phyloP scores from a whole-genome alignment of 2,113 vertebrate species.

The Coracopsis vasa region DNA sequence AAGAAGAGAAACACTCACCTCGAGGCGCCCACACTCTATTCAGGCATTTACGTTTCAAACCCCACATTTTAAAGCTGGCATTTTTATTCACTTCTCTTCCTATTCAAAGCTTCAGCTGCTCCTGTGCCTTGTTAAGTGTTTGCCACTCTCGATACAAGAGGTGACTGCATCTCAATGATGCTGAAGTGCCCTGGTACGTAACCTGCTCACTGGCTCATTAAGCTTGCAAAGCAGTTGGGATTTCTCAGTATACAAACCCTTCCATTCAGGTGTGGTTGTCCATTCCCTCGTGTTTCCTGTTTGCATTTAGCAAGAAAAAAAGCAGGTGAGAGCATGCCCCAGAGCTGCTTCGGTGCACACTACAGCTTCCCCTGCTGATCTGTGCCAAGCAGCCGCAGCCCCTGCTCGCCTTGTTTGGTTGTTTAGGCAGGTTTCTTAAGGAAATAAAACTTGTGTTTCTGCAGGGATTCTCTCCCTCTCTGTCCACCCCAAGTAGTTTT shows the following conservation, averaged over 20 bases:
- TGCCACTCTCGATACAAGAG: not conserved
- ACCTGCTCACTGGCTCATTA: conserved; percentile 1
- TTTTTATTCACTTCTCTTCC: not conserved
- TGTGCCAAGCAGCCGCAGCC: not conserved
- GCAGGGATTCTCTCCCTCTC: not conserved
- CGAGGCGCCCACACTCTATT: not conserved
- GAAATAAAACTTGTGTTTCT: not conserved
- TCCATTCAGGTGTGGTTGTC: not conserved
- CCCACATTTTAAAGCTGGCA: not conserved
- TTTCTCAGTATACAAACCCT: conserved; percentile 11
- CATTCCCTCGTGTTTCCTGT: not conserved
- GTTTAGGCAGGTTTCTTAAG: not conserved
- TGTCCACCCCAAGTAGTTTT: not conserved
- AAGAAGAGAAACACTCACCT: not conserved
- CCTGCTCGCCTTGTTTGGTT: not conserved
- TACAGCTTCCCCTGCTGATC: not conserved
- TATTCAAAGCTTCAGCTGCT: not conserved
- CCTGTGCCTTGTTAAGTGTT: not conserved
- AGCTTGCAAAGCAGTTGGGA: conserved; percentile 9
- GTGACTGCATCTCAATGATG: conserved; percentile 39
- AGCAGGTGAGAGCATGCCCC: not conserved
- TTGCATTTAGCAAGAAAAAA: conserved; percentile 4
- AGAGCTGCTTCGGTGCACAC: not conserved
- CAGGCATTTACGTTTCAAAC: not conserved
- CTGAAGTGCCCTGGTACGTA: not conserved